A percentile compares a stretch with the other conserved stretches of the same genome.
These are phyloP conservation scores for Parelbella ahira DNA, from an alignment of 2,888 invertebrate species.

Conservation along the genomic window DNA sequence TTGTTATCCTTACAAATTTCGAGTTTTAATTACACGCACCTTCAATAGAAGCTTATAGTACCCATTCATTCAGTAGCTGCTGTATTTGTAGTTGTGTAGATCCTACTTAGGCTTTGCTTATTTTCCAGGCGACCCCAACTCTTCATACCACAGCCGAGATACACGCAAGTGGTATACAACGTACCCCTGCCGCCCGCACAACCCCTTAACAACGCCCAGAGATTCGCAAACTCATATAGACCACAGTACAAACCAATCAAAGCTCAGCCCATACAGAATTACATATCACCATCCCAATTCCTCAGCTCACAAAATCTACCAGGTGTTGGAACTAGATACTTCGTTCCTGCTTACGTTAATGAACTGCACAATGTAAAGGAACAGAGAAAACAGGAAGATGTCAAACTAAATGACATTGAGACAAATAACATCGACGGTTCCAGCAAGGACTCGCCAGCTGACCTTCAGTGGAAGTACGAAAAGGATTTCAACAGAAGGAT, in stretches of 20 bases:
- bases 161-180: slow-evolving; percentile 59
- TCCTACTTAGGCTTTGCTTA: slow-evolving; percentile 23
- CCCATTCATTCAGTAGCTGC: too few relatives aligned
- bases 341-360: slow-evolving; percentile 51
- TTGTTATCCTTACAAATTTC: too few relatives aligned
- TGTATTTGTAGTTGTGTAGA: too few relatives aligned
- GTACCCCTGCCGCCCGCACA: slow-evolving; percentile 37
- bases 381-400: slow-evolving; percentile 53
- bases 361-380: slow-evolving; percentile 40
- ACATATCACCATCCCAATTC: slow-evolving; percentile 53
- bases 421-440: slow-evolving; percentile 47
- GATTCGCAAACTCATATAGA: slow-evolving; percentile 65
- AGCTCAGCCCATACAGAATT: slow-evolving; percentile 40
- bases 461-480: slow-evolving; percentile 64
- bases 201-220: slow-evolving; percentile 58
- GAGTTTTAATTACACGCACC: too few relatives aligned
- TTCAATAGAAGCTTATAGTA: too few relatives aligned
- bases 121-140: slow-evolving; percentile 60
- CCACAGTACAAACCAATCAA: slow-evolving; percentile 46
- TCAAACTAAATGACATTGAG: slow-evolving; percentile 57
- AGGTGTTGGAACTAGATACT: slow-evolving; percentile 65
- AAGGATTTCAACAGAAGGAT: slow-evolving; percentile 56
- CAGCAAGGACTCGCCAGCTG: slow-evolving; percentile 47
- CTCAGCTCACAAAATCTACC: slow-evolving; percentile 64
- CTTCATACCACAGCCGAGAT: slow-evolving; percentile 64